Evolutionary conservation across 2,888 invertebrate species (phyloP).

Genomic region (Cataglyphis altisquamis): DNA sequence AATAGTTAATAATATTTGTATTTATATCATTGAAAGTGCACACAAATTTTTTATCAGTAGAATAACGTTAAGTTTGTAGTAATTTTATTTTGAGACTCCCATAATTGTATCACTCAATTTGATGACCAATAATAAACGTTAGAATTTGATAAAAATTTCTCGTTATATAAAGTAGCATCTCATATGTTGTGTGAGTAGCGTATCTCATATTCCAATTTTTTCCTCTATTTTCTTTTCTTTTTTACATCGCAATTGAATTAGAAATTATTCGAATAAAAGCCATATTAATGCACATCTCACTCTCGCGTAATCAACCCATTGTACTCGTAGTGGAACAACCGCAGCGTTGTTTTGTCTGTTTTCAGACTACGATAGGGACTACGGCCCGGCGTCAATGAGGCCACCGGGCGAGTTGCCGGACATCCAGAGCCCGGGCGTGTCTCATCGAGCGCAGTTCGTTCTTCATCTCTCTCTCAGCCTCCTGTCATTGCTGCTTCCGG

Average conservation of each 20-base stretch:
- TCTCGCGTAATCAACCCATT: slow-evolving; percentile 8
- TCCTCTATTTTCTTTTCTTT: neutral
- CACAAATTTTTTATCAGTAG: neutral
- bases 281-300: neutral
- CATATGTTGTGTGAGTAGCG: neutral
- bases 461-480: slow-evolving; percentile 78
- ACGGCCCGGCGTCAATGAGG: slow-evolving; percentile 80
- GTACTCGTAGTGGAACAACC: slow-evolving; percentile 26
- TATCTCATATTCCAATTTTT: neutral
- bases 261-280: neutral
- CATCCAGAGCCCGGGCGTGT: slow-evolving; percentile 71
- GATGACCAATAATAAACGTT: neutral
- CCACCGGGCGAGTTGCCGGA: slow-evolving; percentile 77
- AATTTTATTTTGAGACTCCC: neutral
- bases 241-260: neutral
- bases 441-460: slow-evolving; percentile 72
- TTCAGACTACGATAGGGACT: slow-evolving; percentile 82
- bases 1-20: neutral
- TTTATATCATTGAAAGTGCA: neutral
- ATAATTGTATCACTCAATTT: neutral
- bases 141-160: neutral
- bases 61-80: neutral
- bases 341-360: slow-evolving; percentile 67
- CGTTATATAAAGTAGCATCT: neutral
- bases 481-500: slow-evolving; percentile 77